A percentile compares a stretch with the other conserved stretches of the same genome.
phyloP scores from a whole-genome alignment of 1,140 invertebrate species.

The Aphelinus atriplicis region DNA sequence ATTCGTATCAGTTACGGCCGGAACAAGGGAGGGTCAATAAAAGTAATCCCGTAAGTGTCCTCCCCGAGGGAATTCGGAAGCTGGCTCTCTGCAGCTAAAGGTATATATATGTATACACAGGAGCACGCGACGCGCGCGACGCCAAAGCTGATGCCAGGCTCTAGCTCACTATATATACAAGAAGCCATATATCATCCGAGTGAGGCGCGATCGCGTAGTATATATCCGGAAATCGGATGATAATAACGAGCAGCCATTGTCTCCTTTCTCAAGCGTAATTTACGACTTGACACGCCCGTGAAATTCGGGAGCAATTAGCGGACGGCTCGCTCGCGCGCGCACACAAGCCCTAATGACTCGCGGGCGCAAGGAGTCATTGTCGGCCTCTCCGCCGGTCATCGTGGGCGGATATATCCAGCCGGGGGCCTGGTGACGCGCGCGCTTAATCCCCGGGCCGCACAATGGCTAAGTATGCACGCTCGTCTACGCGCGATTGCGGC shows the following conservation, averaged over 20 bases:
- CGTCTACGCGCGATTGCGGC: neutral
- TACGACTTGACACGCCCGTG: constrained; percentile 24
- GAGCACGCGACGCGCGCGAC: neutral
- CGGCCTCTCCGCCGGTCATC: constrained; percentile 46
- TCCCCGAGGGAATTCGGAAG: constrained; percentile 31
- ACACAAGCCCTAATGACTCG: constrained; percentile 15
- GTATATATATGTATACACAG: neutral
- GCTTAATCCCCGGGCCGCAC: constrained; percentile 30
- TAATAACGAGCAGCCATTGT: constrained; percentile 36
- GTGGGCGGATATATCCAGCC: neutral
- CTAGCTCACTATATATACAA: neutral
- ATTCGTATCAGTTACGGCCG: no score
- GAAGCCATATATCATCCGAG: constrained; percentile 8
- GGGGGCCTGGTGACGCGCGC: constrained; percentile 53
- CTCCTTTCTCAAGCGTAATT: constrained; percentile 10
- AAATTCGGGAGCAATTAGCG: constrained; percentile 46
- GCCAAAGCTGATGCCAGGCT: neutral
- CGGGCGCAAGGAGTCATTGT: constrained; percentile 46
- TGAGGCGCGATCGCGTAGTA: neutral
- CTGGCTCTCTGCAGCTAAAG: constrained; percentile 24
- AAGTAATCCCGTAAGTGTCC: no score
- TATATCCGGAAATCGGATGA: constrained; percentile 33
- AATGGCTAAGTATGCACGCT: constrained; percentile 32
- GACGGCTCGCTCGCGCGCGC: constrained; percentile 37
- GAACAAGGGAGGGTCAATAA: no score